These are phyloP conservation scores for Papilio polytes DNA, from an alignment of 1,140 invertebrate genomes.

Conservation along the genomic window DNA sequence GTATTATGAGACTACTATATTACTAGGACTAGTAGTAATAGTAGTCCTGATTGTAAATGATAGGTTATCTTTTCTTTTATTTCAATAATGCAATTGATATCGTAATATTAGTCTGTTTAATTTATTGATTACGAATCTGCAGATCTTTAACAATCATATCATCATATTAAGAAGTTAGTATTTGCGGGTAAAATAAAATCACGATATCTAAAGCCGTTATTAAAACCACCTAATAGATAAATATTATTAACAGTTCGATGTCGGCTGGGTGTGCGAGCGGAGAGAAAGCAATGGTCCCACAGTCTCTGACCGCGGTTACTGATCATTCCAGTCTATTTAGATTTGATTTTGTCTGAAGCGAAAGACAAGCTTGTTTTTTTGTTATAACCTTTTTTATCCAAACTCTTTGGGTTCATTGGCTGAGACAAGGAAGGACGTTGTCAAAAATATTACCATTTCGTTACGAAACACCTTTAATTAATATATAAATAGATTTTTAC, in stretches of 20 bases:
- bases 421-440: not conserved
- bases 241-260: constrained; percentile 24
- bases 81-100: no score
- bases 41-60: no score
- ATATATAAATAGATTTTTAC: not conserved
- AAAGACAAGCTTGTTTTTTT: constrained; percentile 7
- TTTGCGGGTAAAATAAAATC: not conserved
- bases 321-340: constrained; percentile 35
- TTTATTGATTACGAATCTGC: not conserved
- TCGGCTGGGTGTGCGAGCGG: constrained; percentile 25
- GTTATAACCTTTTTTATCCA: not conserved
- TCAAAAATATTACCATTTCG: not conserved
- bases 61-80: no score
- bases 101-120: no score
- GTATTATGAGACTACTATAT: no score
- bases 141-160: not conserved
- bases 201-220: not conserved
- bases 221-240: constrained; percentile 18
- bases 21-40: no score
- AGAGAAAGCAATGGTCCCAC: constrained; percentile 39
- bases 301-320: constrained; percentile 30
- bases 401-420: constrained; percentile 3
- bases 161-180: not conserved
- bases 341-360: constrained; percentile 21
- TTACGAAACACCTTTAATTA: not conserved